These are phyloP conservation scores for Hylaea fasciaria DNA, from an alignment of 2,888 invertebrate species.

Conservation along the genomic window DNA sequence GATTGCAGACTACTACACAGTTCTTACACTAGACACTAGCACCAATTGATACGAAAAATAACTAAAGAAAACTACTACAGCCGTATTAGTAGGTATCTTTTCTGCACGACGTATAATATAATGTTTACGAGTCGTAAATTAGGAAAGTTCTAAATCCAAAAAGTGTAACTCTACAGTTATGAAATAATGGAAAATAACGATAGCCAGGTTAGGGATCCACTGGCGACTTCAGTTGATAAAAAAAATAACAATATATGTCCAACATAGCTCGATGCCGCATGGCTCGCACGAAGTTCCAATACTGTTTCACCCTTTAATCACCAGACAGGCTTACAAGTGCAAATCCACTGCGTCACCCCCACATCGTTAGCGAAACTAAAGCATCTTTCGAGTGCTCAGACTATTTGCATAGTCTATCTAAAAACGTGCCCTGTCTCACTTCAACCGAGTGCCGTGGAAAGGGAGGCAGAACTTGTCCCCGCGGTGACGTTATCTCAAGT, in stretches of 20 bases:
- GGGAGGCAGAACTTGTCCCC: conserved; percentile 21
- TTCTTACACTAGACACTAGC: too few species aligned
- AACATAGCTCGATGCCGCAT: background rate
- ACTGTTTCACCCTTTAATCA: conserved; percentile 19
- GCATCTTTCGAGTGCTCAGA: conserved; percentile 54
- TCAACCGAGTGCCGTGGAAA: conserved; percentile 14
- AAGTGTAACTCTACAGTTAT: too few species aligned
- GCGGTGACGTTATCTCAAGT: conserved; percentile 23
- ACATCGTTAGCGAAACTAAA: conserved; percentile 61
- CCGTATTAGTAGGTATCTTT: too few species aligned
- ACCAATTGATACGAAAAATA: too few species aligned
- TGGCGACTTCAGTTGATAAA: too few species aligned
- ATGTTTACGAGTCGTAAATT: too few species aligned
- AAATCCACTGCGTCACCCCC: conserved; percentile 54
- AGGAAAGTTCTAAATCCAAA: too few species aligned
- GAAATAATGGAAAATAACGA: too few species aligned
- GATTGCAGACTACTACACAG: background rate
- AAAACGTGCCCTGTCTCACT: conserved; percentile 33
- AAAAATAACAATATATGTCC: background rate
- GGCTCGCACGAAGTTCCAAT: conserved; percentile 4
- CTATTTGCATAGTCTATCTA: conserved; percentile 56
- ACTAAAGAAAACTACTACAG: too few species aligned
- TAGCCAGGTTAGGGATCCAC: too few species aligned
- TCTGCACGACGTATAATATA: too few species aligned
- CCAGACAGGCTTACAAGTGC: conserved; percentile 39